Conservation (phyloP, 2,888 invertebrate genomes). For the Portevinia maculata region DNA sequence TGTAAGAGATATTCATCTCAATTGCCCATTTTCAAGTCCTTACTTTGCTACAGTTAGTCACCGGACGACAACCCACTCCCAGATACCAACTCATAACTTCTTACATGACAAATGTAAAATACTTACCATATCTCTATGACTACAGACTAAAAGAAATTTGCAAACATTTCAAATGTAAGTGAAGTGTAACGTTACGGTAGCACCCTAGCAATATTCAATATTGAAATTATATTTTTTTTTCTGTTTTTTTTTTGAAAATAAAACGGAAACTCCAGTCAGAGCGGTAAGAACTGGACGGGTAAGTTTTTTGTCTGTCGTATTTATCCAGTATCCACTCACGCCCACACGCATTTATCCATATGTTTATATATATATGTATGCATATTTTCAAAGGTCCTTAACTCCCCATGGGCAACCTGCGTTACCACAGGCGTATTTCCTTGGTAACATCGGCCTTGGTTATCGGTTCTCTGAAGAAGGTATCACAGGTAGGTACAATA, state of each 20-base stretch:
- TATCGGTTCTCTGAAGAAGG: slow-evolving; percentile 53
- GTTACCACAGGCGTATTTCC: slow-evolving; percentile 72
- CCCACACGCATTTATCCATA: neutral
- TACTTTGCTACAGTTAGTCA: too few relatives aligned
- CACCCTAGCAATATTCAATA: slow-evolving; percentile 47
- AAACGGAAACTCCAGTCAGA: slow-evolving; percentile 52
- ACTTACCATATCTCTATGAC: slow-evolving; percentile 6
- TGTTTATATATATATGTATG: slow-evolving; percentile 27
- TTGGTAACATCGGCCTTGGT: slow-evolving; percentile 71
- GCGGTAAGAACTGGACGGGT: slow-evolving; percentile 51
- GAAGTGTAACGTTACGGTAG: slow-evolving; percentile 38
- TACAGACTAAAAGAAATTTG: slow-evolving; percentile 51
- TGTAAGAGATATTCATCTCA: too few relatives aligned
- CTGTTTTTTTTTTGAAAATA: slow-evolving; percentile 52
- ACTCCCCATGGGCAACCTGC: slow-evolving; percentile 73
- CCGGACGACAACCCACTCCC: too few relatives aligned
- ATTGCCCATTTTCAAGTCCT: too few relatives aligned
- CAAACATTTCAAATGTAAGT: slow-evolving; percentile 34
- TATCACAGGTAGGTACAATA: slow-evolving; percentile 56
- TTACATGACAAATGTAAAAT: too few relatives aligned
- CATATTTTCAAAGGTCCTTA: slow-evolving; percentile 59
- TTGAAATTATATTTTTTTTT: slow-evolving; percentile 20
- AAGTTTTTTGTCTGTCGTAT: slow-evolving; percentile 53
- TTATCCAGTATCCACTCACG: slow-evolving; percentile 6
- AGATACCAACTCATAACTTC: too few relatives aligned